Evolutionary conservation across 2,113 vertebrate genomes (phyloP).

Genomic region (Dissostichus mawsoni): DNA sequence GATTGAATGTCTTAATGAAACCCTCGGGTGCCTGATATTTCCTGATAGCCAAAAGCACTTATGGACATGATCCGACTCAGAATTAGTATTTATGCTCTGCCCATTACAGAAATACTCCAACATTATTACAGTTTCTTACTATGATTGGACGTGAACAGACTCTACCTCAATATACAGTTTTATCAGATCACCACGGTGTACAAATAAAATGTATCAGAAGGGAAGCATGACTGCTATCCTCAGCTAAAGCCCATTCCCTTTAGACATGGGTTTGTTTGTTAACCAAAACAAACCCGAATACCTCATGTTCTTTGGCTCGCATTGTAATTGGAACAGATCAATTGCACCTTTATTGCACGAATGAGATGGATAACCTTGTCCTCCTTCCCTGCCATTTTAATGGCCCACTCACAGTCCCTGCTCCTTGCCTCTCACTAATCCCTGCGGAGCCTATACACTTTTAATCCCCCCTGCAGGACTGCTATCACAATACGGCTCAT

Average conservation of each 20-base stretch:
- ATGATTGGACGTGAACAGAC: background rate
- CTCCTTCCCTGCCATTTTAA: constrained; percentile 70
- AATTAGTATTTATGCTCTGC: constrained; percentile 7
- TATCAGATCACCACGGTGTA: constrained; percentile 7
- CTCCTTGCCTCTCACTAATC: constrained; percentile 70
- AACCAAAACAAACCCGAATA: constrained; percentile 68
- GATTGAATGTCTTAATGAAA: constrained; percentile 36
- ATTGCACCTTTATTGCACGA: constrained; percentile 73
- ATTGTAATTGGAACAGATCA: constrained; percentile 75
- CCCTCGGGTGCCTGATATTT: background rate
- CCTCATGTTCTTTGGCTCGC: constrained; percentile 58
- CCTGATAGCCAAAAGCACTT: constrained; percentile 22
- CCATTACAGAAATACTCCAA: background rate
- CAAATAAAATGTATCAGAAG: background rate
- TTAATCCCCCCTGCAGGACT: constrained; percentile 68
- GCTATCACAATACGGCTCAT: constrained; percentile 56
- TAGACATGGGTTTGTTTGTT: constrained; percentile 14
- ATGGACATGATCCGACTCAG: constrained; percentile 11
- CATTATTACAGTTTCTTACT: background rate
- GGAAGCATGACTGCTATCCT: constrained; percentile 21
- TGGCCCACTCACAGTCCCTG: constrained; percentile 65
- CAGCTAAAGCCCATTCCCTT: constrained; percentile 44
- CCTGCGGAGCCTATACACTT: constrained; percentile 65
- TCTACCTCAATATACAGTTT: background rate
- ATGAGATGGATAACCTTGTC: constrained; percentile 78